Evolutionary conservation across 1,140 invertebrate species (phyloP), one percentile per base, ranked within the genome.

Genomic region (Eupristina koningsbergeri): DNA sequence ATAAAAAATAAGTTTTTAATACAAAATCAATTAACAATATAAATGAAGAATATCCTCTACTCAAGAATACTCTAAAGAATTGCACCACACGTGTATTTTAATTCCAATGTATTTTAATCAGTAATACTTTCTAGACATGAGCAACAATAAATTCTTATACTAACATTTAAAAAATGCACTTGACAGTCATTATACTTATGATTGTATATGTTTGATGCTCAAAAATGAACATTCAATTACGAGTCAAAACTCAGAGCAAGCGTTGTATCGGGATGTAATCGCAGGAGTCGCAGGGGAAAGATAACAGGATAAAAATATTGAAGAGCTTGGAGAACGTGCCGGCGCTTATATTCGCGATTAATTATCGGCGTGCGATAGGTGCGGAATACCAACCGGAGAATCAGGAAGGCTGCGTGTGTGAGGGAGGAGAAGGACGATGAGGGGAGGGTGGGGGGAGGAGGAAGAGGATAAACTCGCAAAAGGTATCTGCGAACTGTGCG

Each of bases 261-360:
- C 45, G 9, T 41, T 11, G 5, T 45, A 31, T 31, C n/a, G n/a
- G n/a, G 39, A 45, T 75, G 7, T 31, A 64, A 31, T 64, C 31
- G 17, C 61, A 29, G 26, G 45, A 75, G 39, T 45, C 11, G 41
- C 41, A 45, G 39, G 39, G 26, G 53, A 58, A 58, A 58, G 53
- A 41, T 2, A 71, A 71, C 22, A 34, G 22, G 45, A 41, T 3
- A 69, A 81, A 81, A 39, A 81, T 26, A 71, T 1, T 69, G 8
- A 31, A 67, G 41, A 67, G 26, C 17, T 3, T 29, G 11, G 41
- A 29, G 29, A 79, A 45, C 41, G 41, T 47, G 22, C 78, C 31
- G 41, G 0, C n/a, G 61, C 41, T 26, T 69, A 69, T 80, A 80
- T 53, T 53, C 64, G 13, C 71, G 22, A 75, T 75, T 75, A 81